Conservation (phyloP, 2,797 vertebrate species). For the Anguilla megastoma region DNA sequence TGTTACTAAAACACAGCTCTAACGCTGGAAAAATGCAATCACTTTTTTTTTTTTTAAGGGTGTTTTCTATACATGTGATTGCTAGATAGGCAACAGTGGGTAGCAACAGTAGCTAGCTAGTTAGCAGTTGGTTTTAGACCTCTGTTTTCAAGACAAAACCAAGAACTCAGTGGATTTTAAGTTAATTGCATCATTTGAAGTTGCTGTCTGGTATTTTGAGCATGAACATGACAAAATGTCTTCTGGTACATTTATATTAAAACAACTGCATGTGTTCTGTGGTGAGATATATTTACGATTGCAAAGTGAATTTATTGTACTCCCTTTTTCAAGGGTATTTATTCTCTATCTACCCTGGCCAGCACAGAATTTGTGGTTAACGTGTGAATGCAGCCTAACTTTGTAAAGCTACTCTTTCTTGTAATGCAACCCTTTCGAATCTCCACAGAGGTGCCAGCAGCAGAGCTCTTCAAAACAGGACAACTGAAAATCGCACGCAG, state of each 20-base stretch:
- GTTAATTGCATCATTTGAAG: not conserved
- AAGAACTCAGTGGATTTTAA: not conserved
- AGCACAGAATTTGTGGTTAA: not conserved
- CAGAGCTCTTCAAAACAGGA: slow-evolving; percentile 54
- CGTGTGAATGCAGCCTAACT: not conserved
- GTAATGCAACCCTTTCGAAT: not conserved
- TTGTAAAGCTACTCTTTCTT: not conserved
- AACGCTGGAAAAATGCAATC: not conserved
- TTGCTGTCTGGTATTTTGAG: not conserved
- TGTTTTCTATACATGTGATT: too few relatives aligned
- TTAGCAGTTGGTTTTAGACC: too few relatives aligned
- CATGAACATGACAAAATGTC: not conserved
- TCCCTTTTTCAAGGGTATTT: not conserved
- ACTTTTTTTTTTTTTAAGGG: not conserved
- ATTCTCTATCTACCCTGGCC: not conserved
- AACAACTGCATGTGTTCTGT: not conserved
- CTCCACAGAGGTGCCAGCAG: slow-evolving; percentile 21
- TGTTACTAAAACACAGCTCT: not conserved
- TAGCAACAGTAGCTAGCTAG: too few relatives aligned
- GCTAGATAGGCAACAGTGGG: too few relatives aligned
- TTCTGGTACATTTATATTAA: not conserved
- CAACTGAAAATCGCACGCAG: slow-evolving; percentile 70
- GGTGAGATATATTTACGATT: not conserved
- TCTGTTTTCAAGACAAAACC: not conserved
- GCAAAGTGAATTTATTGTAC: not conserved